These are phyloP conservation scores for Chalcis sispes DNA, from an alignment of 2,888 invertebrate species.

Conservation along the genomic window DNA sequence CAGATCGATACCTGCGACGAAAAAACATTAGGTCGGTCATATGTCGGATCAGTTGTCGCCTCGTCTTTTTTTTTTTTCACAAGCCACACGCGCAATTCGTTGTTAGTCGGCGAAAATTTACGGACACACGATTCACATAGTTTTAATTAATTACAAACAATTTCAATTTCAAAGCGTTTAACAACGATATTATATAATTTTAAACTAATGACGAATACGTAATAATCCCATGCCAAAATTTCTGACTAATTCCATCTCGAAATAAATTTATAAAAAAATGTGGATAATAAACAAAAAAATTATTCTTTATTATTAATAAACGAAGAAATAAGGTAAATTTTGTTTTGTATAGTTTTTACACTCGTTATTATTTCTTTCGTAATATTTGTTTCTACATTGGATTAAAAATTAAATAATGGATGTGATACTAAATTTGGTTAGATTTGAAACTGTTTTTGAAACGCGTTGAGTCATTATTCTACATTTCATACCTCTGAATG, in stretches of 20 bases:
- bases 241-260: constrained; percentile 38
- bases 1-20: background rate
- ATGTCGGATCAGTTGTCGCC: too few relatives aligned
- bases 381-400: too few relatives aligned
- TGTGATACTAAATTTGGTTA: too few relatives aligned
- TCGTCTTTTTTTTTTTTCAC: background rate
- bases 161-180: constrained; percentile 24
- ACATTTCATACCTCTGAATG: too few relatives aligned
- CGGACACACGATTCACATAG: constrained; percentile 6
- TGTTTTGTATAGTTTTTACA: background rate
- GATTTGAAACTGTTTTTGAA: too few relatives aligned
- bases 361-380: too few relatives aligned
- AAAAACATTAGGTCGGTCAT: too few relatives aligned
- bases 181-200: constrained; percentile 49
- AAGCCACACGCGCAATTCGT: too few relatives aligned
- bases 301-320: background rate
- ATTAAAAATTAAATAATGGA: too few relatives aligned
- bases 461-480: too few relatives aligned
- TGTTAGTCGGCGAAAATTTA: constrained; percentile 9
- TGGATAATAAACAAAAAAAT: background rate
- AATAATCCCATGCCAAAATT: constrained; percentile 24
- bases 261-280: constrained; percentile 37
- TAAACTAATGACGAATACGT: constrained; percentile 40
- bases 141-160: constrained; percentile 40
- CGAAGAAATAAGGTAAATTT: background rate